Evolutionary conservation across 1,140 invertebrate genomes (phyloP), one percentile per base, ranked within the genome.

Genomic region (roundworm (Caenorhabditis elegans)): DNA sequence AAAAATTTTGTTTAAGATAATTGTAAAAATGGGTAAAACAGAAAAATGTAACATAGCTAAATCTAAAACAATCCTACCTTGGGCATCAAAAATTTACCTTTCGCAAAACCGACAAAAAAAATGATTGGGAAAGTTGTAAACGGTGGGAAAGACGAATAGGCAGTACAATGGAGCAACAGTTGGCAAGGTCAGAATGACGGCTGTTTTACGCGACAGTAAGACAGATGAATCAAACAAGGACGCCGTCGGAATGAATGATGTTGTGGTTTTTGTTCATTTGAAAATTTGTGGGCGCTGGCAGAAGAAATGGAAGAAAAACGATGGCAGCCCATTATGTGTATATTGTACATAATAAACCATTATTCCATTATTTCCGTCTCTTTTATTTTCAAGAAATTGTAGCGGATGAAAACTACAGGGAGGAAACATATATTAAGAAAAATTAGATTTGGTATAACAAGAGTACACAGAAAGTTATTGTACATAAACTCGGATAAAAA

Each of bases 241-340:
- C 60, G 34, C n/a, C 31, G n/a, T 70, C 60, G 19, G 60, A 70
- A 70, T 70, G 34, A 70, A 70, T 39, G 19, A 39, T 39, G 60
- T 43, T 39, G 34, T 70, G 60, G 19, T 70, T 70, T 70, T 39
- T 70, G 60, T 70, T 13, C 60, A 70, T 39, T 70, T 70, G 34
- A 70, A 31, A 39, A 70, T 70, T 70, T 70, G 60, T 39, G 19
- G 60, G 28, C 13, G n/a, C 28, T 60, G 28, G 53, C 34, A 60
- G 53, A 22, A n/a, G 13, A 22, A 19, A 65, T 43, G 39, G 15
- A 15, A 26, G 43, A 28, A 43, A 19, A 39, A 70, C n/a, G 34
- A 39, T 70, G 60, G 60, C 60, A 70, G 53, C 53, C 28, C 53
- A 60, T 60, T 60, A 60, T 15, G 53, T 60, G 53, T 34, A 28